Evolutionary conservation across 1,140 invertebrate species (phyloP).

Genomic region (Drosophila saltans): DNA sequence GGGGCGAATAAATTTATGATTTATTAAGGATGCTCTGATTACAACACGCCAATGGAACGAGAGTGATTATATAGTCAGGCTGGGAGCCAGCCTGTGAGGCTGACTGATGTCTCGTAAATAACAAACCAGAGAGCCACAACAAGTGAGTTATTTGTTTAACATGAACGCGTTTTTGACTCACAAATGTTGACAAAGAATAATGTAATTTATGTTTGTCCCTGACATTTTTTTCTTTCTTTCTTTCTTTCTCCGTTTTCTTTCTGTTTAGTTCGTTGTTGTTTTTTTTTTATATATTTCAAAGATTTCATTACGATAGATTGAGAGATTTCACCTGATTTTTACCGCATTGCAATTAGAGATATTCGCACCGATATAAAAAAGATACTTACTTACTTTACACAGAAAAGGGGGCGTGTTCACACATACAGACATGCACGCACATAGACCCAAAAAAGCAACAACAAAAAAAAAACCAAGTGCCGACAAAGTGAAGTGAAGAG

Average conservation of each 20-base stretch:
- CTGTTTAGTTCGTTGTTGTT: too few relatives aligned
- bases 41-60: conserved; percentile 62
- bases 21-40: conserved; percentile 83
- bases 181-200: conserved; percentile 82
- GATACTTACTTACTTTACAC: background rate
- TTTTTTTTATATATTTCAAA: background rate
- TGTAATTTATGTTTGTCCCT: conserved; percentile 73
- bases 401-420: conserved; percentile 18
- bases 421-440: conserved; percentile 16
- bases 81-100: conserved; percentile 17
- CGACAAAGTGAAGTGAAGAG: conserved; percentile 22
- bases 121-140: conserved; percentile 37
- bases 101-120: conserved; percentile 80
- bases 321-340: conserved; percentile 20
- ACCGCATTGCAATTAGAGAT: conserved; percentile 64
- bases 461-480: background rate
- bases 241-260: background rate
- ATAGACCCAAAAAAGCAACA: background rate
- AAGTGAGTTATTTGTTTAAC: conserved; percentile 82
- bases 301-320: conserved; percentile 32
- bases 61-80: conserved; percentile 13
- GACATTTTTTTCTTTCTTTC: conserved; percentile 53
- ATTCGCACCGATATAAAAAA: conserved; percentile 54
- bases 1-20: conserved; percentile 82
- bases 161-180: conserved; percentile 80